Evolutionary conservation across 2,888 invertebrate species (phyloP), one percentile per base, ranked within the genome.

Genomic region (Willowsia nigromaculata): DNA sequence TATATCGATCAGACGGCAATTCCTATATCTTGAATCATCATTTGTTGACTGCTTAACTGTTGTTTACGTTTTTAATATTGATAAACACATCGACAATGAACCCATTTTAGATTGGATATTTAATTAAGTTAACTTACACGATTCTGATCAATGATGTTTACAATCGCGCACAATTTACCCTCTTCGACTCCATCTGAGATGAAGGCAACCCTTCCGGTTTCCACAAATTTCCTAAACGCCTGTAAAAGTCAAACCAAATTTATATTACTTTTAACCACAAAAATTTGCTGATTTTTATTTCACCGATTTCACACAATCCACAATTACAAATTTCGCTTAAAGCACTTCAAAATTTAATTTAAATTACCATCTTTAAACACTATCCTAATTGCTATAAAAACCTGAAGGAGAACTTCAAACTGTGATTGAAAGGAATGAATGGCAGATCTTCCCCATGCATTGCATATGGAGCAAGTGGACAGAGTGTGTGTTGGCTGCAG

Each of bases 111-210:
- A n/a, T n/a, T n/a, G n/a, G n/a, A n/a, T n/a, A n/a, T n/a, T n/a
- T n/a, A n/a, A n/a, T n/a, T n/a, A n/a, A n/a, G n/a, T n/a, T n/a
- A 53, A 93, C 95, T 94, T 94, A 96, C 96, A 94, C 98, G 96
- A 93, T 98, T 99, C 95, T 99, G 99, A 94, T 99, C 99, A 93
- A 99, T 98, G 93, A 99, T 96, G 94, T 99, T 98, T 91, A 99
- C 98, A 94, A 99, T 98, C 93, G 97, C 96, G 93, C 97, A 96
- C 90, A 99, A 95, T 95, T 99, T 99, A 93, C 99, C 99, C 94
- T 97, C 96, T 93, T 98, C 95, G 89, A 96, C 95, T 83, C 99
- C 99, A 93, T 97, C 97, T 90, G 98, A 96, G 93, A 99, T 96
- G 94, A 97, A 97, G 95, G 98, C 99, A 93, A 99, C 97, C 93